These are phyloP conservation scores for Chelonus formosanus DNA, from an alignment of 2,888 invertebrate genomes.

Conservation along the genomic window DNA sequence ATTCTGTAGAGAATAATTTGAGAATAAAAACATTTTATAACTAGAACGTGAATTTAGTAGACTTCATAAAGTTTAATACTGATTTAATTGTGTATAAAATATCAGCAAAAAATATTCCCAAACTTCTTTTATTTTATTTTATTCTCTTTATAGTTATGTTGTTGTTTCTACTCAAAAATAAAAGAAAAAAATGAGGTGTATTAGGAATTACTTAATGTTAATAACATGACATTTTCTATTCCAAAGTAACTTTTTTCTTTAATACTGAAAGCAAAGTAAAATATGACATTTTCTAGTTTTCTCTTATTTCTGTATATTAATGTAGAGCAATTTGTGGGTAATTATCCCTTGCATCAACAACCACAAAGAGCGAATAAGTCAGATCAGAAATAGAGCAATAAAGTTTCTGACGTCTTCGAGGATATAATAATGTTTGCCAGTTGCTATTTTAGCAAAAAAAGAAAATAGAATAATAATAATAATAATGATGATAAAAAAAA, in stretches of 20 bases:
- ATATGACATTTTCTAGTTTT: conserved; percentile 5
- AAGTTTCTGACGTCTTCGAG: conserved; percentile 10
- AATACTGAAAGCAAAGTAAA: neutral
- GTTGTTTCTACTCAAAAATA: no score
- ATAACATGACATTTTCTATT: no score
- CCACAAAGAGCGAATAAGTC: neutral
- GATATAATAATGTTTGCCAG: conserved; percentile 31
- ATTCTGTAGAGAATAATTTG: neutral
- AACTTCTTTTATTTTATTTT: neutral
- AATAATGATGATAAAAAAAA: conserved; percentile 1
- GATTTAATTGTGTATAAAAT: neutral
- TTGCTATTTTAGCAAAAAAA: conserved; percentile 16
- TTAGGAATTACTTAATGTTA: no score
- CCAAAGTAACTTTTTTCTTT: no score
- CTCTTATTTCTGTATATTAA: conserved; percentile 1
- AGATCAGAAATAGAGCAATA: conserved; percentile 4
- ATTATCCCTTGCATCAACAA: conserved; percentile 27
- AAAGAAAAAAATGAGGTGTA: no score
- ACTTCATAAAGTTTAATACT: neutral
- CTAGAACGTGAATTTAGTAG: neutral
- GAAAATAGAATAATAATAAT: neutral
- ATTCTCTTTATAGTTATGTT: neutral
- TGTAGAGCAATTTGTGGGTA: conserved; percentile 7
- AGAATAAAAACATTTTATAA: conserved; percentile 1
- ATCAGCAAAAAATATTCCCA: neutral